Conservation (phyloP, 2,888 invertebrate species). For the Clitarchus hookeri region DNA sequence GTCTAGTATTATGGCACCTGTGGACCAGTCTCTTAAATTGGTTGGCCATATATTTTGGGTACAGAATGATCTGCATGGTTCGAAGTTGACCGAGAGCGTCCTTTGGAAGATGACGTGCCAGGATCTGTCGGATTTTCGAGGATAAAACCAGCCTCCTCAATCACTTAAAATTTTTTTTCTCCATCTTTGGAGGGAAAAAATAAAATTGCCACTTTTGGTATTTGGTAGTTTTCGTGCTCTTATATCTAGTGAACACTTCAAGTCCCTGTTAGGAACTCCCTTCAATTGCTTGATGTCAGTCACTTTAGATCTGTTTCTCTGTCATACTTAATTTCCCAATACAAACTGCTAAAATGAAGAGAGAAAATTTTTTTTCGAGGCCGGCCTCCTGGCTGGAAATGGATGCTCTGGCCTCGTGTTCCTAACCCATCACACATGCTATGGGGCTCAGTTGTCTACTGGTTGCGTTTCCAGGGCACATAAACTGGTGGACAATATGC, state of each 20-base stretch:
- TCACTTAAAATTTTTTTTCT: conserved; percentile 19
- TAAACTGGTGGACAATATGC: conserved; percentile 44
- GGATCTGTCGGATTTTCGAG: conserved; percentile 35
- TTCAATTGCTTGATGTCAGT: conserved; percentile 49
- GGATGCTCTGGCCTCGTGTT: conserved; percentile 43
- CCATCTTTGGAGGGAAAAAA: conserved; percentile 26
- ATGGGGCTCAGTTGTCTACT: conserved; percentile 63
- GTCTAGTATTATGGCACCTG: background rate
- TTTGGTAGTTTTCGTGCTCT: conserved; percentile 48
- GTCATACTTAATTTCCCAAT: conserved; percentile 41
- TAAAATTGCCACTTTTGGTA: conserved; percentile 22
- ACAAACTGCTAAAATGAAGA: conserved; percentile 36
- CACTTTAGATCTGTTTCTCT: conserved; percentile 38
- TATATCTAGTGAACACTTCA: conserved; percentile 47
- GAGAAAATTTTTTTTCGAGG: conserved; percentile 44
- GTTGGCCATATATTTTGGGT: background rate
- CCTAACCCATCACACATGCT: conserved; percentile 57
- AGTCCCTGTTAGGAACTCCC: conserved; percentile 29
- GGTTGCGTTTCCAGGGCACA: conserved; percentile 56
- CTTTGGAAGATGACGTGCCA: conserved; percentile 37
- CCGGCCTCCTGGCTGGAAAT: conserved; percentile 47
- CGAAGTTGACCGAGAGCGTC: conserved; percentile 16
- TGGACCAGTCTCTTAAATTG: background rate
- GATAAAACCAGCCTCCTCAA: background rate
- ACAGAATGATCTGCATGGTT: background rate